Percentiles rank a stretch among this genome's conserved stretches.
phyloP scores from a whole-genome alignment of 2,113 vertebrate species.

The Epinephelus fuscoguttatus region DNA sequence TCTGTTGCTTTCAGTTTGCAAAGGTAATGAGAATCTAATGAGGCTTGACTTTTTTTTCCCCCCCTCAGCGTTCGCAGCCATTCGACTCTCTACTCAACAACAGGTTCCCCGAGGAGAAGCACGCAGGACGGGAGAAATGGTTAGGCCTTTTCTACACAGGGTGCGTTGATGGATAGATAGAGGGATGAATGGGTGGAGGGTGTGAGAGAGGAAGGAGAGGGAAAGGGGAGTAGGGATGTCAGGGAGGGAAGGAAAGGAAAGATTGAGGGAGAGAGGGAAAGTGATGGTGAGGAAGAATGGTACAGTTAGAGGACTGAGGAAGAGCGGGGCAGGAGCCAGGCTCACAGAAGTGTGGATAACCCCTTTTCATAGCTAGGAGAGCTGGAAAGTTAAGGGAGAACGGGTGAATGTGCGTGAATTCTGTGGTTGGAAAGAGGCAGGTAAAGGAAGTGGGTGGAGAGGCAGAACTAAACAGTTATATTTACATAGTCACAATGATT shows the following conservation, averaged over 20 bases:
- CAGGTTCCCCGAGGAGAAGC: constrained; percentile 89
- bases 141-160: constrained; percentile 83
- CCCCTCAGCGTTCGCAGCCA: constrained; percentile 75
- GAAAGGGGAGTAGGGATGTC: constrained; percentile 12
- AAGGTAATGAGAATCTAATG: constrained; percentile 96
- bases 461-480: constrained; percentile 41
- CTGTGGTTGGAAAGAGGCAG: constrained; percentile 44
- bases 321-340: constrained; percentile 6
- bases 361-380: constrained; percentile 44
- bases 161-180: constrained; percentile 86
- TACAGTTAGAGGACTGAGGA: constrained; percentile 6
- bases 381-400: constrained; percentile 17
- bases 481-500: constrained; percentile 38
- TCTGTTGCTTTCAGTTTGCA: constrained; percentile 89
- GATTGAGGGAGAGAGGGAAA: constrained; percentile 31
- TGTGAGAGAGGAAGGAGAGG: constrained; percentile 81
- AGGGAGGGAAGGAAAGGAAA: constrained; percentile 1
- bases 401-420: constrained; percentile 26
- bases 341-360: constrained; percentile 53
- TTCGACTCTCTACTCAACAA: constrained; percentile 82
- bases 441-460: constrained; percentile 30
- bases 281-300: constrained; percentile 5
- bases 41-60: constrained; percentile 90
- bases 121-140: constrained; percentile 77
- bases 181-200: constrained; percentile 81